These are phyloP conservation scores for Microtus pennsylvanicus DNA, from an alignment of 2,113 vertebrate species.

Conservation along the genomic window DNA sequence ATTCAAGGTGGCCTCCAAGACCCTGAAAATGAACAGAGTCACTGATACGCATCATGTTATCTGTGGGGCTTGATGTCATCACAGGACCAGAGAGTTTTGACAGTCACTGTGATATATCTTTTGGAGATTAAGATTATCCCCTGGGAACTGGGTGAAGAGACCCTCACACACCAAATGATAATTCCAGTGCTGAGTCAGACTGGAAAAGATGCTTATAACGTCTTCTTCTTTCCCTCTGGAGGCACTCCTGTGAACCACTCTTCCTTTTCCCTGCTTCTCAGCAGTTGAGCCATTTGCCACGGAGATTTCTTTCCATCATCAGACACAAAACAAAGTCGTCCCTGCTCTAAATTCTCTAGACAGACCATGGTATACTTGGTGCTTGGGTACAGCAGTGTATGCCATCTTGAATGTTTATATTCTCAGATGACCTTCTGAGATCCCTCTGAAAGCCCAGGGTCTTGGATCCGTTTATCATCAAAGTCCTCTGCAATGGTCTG, in stretches of 20 bases:
- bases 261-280: neutral
- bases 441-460: neutral
- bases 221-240: neutral
- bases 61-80: neutral
- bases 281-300: neutral
- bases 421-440: neutral
- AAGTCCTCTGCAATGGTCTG: neutral
- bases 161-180: neutral
- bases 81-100: neutral
- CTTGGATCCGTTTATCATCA: neutral
- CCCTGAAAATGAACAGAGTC: neutral
- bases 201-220: neutral
- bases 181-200: neutral
- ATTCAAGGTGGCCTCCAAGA: neutral
- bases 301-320: neutral
- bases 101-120: neutral
- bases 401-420: neutral
- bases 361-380: neutral
- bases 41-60: neutral
- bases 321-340: neutral
- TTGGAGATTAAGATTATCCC: slow-evolving; percentile 12
- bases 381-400: no score
- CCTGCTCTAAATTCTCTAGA: neutral
- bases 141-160: neutral
- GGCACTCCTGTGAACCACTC: neutral